phyloP scores from a whole-genome alignment of 2,888 invertebrate species.

The Amblyjoppa proteus region DNA sequence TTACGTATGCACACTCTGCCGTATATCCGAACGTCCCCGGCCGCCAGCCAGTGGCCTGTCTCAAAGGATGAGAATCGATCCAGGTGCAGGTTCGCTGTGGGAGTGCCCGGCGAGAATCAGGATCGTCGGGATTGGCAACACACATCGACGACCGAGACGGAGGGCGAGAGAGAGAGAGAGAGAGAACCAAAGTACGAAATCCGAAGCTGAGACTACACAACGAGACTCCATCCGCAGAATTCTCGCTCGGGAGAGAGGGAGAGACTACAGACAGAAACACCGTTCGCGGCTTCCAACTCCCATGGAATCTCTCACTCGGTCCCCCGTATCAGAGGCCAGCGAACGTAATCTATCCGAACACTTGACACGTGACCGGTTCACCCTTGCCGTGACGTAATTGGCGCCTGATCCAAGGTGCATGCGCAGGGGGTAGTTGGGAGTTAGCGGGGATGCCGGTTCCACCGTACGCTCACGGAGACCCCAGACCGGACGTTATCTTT shows the following conservation, averaged over 20 bases:
- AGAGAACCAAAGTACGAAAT: conserved; percentile 31
- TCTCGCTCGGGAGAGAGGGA: conserved; percentile 22
- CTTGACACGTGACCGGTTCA: conserved; percentile 77
- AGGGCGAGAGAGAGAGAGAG: background rate
- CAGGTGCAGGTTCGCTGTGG: conserved; percentile 36
- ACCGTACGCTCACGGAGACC: conserved; percentile 32
- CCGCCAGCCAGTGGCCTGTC: conserved; percentile 14
- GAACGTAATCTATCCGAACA: conserved; percentile 79
- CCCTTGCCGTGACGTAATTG: conserved; percentile 67
- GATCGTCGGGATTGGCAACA: conserved; percentile 26
- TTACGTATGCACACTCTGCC: conserved; percentile 4
- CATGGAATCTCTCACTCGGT: conserved; percentile 34
- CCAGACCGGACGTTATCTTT: conserved; percentile 72
- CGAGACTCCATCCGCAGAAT: background rate
- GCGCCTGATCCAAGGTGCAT: conserved; percentile 58
- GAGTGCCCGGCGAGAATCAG: conserved; percentile 52
- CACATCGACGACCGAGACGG: conserved; percentile 17
- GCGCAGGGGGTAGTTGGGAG: conserved; percentile 46
- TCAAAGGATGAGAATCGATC: conserved; percentile 60
- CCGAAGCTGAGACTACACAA: background rate
- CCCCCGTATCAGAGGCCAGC: conserved; percentile 68
- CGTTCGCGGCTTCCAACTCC: conserved; percentile 41
- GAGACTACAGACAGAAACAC: conserved; percentile 1
- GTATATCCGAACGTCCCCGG: conserved; percentile 13
- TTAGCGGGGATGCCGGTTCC: conserved; percentile 22